These are phyloP conservation scores for Perizoma flavofasciatum DNA, from an alignment of 2,888 invertebrate species.

Conservation along the genomic window DNA sequence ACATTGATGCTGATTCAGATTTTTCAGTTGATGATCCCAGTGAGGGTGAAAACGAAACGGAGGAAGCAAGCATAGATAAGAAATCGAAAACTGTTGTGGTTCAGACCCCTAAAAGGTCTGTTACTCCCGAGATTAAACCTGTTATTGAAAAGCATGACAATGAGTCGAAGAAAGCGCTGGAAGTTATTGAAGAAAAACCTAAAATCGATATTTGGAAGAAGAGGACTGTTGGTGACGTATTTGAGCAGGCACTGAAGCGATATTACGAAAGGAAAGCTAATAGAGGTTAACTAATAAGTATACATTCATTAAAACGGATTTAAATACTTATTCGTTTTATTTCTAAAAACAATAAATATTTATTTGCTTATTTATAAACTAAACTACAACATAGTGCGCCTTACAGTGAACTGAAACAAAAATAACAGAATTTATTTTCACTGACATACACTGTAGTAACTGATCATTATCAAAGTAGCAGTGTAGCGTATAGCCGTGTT, in stretches of 20 bases:
- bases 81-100: constrained; percentile 31
- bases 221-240: constrained; percentile 90
- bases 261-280: constrained; percentile 89
- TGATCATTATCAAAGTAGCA: background rate
- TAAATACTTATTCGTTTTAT: no score
- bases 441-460: background rate
- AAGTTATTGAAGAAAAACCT: constrained; percentile 53
- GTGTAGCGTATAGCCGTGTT: no score
- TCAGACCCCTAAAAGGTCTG: constrained; percentile 30
- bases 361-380: constrained; percentile 25
- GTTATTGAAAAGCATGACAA: constrained; percentile 31
- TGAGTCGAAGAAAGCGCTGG: constrained; percentile 34
- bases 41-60: constrained; percentile 65
- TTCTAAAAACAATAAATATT: no score
- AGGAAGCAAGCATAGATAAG: constrained; percentile 31
- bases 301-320: background rate
- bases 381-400: constrained; percentile 76
- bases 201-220: constrained; percentile 92
- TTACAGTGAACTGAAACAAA: constrained; percentile 83
- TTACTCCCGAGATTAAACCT: constrained; percentile 44
- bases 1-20: constrained; percentile 89
- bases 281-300: constrained; percentile 56
- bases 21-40: constrained; percentile 87
- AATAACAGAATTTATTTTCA: constrained; percentile 22
- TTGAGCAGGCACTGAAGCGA: constrained; percentile 89